Conservation (phyloP, 2,113 vertebrate genomes). For the Ochotona princeps region DNA sequence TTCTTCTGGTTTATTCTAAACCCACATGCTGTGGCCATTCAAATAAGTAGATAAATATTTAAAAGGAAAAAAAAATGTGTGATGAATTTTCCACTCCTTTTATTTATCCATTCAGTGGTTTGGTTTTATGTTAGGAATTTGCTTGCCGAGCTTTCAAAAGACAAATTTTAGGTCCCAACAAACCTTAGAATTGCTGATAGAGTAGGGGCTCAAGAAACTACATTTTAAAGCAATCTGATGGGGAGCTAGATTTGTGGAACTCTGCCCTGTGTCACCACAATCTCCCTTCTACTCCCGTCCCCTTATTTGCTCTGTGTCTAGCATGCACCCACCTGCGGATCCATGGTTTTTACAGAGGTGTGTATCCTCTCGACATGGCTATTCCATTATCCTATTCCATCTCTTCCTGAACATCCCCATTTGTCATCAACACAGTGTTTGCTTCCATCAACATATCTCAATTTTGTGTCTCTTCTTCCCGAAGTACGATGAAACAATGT, state of each 20-base stretch:
- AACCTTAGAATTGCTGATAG: not conserved
- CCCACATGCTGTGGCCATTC: too few relatives aligned
- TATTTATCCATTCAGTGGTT: not conserved
- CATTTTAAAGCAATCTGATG: not conserved
- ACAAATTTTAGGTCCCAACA: not conserved
- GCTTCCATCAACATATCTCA: slow-evolving; percentile 58
- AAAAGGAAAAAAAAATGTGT: not conserved
- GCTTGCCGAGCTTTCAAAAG: not conserved
- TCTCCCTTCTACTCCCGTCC: not conserved
- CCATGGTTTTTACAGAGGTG: not conserved
- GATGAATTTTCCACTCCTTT: not conserved
- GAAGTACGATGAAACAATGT: slow-evolving; percentile 54
- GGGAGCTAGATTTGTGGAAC: not conserved
- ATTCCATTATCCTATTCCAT: not conserved
- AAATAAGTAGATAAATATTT: too few relatives aligned
- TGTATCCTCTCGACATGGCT: slow-evolving; percentile 23
- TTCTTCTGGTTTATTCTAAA: too few relatives aligned
- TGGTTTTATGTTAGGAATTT: not conserved
- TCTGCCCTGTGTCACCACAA: not conserved
- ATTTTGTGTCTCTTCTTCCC: slow-evolving; percentile 55
- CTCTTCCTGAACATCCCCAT: slow-evolving; percentile 5
- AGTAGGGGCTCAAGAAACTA: slow-evolving; percentile 1
- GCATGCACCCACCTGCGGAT: not conserved
- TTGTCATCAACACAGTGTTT: slow-evolving; percentile 51
- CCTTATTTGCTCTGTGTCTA: not conserved